Evolutionary conservation across 2,113 vertebrate species (phyloP).

Genomic region (Platanista minor): DNA sequence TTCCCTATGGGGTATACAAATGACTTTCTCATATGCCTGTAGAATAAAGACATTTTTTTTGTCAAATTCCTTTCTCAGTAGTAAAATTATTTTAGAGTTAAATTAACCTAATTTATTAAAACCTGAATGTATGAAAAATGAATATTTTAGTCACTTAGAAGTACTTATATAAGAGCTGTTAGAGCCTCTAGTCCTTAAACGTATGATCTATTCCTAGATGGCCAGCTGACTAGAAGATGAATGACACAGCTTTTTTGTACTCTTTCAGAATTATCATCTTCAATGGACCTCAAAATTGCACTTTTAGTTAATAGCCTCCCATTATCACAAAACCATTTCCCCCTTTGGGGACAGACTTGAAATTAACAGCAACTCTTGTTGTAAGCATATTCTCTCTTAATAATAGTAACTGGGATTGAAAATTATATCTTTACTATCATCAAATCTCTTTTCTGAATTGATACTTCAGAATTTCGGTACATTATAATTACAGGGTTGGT

Average conservation of each 20-base stretch:
- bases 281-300: slow-evolving; percentile 59
- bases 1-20: neutral
- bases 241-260: neutral
- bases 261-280: slow-evolving; percentile 32
- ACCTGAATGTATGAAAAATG: neutral
- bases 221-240: neutral
- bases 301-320: slow-evolving; percentile 48
- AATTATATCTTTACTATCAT: slow-evolving; percentile 44
- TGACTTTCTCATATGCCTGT: neutral
- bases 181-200: neutral
- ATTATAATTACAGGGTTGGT: slow-evolving; percentile 25
- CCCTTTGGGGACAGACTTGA: slow-evolving; percentile 38
- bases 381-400: slow-evolving; percentile 43
- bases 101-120: slow-evolving; percentile 12
- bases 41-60: neutral
- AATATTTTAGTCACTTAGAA: neutral
- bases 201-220: neutral
- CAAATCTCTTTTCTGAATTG: slow-evolving; percentile 30
- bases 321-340: slow-evolving; percentile 46
- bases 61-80: neutral
- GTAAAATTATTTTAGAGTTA: neutral
- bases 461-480: slow-evolving; percentile 7
- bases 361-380: slow-evolving; percentile 44
- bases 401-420: slow-evolving; percentile 48
- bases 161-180: neutral